A percentile compares a stretch with the other conserved stretches of the same genome.
These are phyloP conservation scores for Alosa sapidissima DNA, from an alignment of 2,797 vertebrate species.

Conservation along the genomic window DNA sequence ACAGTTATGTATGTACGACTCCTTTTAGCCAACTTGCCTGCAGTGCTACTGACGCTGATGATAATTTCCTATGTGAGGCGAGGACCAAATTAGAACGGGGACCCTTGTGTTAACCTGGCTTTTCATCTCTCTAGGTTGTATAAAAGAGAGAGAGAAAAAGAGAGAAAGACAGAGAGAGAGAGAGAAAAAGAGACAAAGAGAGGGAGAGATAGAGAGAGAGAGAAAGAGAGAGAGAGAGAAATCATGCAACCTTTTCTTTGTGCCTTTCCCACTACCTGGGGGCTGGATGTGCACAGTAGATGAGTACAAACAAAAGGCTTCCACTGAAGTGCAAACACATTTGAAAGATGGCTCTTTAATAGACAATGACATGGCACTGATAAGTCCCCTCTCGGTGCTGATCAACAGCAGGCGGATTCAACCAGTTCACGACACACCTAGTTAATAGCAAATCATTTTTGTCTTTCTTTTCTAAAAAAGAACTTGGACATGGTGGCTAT, in stretches of 20 bases:
- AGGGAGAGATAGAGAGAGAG: neutral
- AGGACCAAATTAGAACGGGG: constrained; percentile 65
- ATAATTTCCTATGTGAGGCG: constrained; percentile 67
- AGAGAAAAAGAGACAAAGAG: too few species aligned
- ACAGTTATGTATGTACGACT: constrained; percentile 57
- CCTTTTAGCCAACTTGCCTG: constrained; percentile 63
- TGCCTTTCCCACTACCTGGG: constrained; percentile 59
- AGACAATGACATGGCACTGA: constrained; percentile 51
- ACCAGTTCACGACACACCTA: constrained; percentile 24
- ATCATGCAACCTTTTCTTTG: constrained; percentile 61
- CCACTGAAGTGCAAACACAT: constrained; percentile 62
- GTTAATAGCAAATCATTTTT: constrained; percentile 20
- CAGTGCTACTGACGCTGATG: constrained; percentile 66
- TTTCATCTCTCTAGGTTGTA: constrained; percentile 49
- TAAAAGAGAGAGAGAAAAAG: constrained; percentile 13
- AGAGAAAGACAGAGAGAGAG: neutral
- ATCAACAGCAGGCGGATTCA: constrained; percentile 42
- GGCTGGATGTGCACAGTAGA: constrained; percentile 52
- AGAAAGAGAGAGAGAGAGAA: neutral
- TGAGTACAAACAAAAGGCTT: constrained; percentile 55
- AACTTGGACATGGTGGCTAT: too few species aligned
- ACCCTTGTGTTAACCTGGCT: constrained; percentile 55
- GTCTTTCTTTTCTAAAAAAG: neutral
- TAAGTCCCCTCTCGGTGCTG: constrained; percentile 42
- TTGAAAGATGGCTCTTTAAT: constrained; percentile 62